These are phyloP conservation scores for Drosophila paramelanica DNA, from an alignment of 2,888 invertebrate species.

Conservation along the genomic window DNA sequence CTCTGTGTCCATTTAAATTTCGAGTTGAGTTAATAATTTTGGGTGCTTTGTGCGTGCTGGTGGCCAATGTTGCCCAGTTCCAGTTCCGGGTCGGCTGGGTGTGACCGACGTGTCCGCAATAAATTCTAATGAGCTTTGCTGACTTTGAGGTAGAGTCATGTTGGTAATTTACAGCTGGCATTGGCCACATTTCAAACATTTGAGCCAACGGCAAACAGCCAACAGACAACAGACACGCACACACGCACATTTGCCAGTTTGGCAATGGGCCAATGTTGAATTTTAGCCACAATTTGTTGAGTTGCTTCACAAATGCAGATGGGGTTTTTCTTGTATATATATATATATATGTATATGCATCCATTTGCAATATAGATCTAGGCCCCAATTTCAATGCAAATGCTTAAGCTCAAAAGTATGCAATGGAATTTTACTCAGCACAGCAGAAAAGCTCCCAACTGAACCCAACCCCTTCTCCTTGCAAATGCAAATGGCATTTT, in stretches of 20 bases:
- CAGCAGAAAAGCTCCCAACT: constrained; percentile 23
- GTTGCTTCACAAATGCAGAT: constrained; percentile 6
- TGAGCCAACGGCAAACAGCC: too few relatives aligned
- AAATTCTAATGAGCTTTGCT: constrained; percentile 75
- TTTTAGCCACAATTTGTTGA: constrained; percentile 33
- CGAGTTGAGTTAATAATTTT: constrained; percentile 52
- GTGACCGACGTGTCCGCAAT: constrained; percentile 75
- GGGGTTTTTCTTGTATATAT: background rate
- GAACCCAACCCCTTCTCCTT: background rate
- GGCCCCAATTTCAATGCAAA: constrained; percentile 45
- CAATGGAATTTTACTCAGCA: constrained; percentile 33
- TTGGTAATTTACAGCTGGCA: constrained; percentile 63
- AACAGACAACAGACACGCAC: constrained; percentile 3
- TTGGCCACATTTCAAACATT: constrained; percentile 36
- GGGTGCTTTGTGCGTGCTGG: constrained; percentile 20
- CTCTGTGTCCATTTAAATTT: constrained; percentile 37
- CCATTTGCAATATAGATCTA: constrained; percentile 41
- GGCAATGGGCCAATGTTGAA: constrained; percentile 34
- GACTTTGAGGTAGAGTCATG: constrained; percentile 56
- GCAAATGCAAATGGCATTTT: constrained; percentile 8
- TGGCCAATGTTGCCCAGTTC: background rate
- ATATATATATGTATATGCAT: constrained; percentile 4
- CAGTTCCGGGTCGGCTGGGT: constrained; percentile 41
- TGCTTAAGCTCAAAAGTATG: constrained; percentile 32
- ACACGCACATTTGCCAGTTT: constrained; percentile 17